Conservation (phyloP, 2,797 vertebrate species). For the Crax fasciolata region DNA sequence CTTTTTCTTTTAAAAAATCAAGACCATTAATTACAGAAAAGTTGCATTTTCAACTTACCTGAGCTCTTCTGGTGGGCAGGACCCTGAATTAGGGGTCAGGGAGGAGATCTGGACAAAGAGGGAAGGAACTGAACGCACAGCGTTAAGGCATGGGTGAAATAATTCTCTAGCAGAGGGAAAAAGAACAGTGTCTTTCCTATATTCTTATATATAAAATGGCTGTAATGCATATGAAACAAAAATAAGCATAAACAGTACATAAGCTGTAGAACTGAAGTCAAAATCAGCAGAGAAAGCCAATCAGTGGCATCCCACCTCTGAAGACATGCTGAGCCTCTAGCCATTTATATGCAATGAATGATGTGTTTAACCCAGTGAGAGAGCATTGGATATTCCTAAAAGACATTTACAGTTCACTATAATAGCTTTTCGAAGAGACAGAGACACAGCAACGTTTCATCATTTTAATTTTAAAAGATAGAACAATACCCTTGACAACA, state of each 20-base stretch:
- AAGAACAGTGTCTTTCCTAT: not conserved
- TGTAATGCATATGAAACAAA: not conserved
- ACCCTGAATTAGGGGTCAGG: not conserved
- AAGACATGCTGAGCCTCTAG: not conserved
- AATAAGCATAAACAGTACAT: not conserved
- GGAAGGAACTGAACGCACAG: not conserved
- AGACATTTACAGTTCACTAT: not conserved
- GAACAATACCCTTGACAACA: constrained; percentile 44
- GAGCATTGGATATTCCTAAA: not conserved
- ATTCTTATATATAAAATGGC: not conserved
- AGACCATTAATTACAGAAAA: not conserved
- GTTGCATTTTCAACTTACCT: not conserved
- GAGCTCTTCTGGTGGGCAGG: not conserved
- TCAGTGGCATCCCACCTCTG: not conserved
- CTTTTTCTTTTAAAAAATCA: not conserved
- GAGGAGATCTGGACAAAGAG: not conserved
- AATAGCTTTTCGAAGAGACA: constrained; percentile 2
- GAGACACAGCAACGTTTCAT: not conserved
- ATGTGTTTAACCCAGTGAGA: not conserved
- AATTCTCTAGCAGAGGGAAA: not conserved
- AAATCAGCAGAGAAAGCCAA: not conserved
- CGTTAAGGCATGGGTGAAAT: not conserved
- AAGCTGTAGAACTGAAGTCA: not conserved
- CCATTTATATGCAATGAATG: not conserved
- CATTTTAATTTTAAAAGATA: constrained; percentile 68